Conservation (phyloP, 64 coral and sea anemone genomes). For the Orbicella faveolata region DNA sequence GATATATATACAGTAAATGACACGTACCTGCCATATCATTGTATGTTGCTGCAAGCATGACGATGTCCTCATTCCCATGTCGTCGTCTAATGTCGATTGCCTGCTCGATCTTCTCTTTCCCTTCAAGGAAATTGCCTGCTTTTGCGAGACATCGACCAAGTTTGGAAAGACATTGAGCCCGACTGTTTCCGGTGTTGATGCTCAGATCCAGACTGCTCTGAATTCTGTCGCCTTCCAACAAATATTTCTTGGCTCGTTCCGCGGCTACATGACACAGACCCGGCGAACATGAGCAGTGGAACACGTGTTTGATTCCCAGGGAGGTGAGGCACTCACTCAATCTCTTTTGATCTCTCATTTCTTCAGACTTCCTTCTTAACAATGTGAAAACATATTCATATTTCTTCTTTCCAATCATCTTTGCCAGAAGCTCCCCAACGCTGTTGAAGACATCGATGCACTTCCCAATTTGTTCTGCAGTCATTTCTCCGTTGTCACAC, state of each 20-base stretch:
- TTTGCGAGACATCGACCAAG: slow-evolving; percentile 11
- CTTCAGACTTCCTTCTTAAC: neutral
- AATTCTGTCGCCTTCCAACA: neutral
- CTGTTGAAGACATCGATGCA: too few relatives aligned
- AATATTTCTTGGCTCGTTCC: slow-evolving; percentile 4
- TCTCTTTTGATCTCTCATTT: neutral
- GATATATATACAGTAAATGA: neutral
- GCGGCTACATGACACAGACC: neutral
- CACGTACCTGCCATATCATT: slow-evolving; percentile 45
- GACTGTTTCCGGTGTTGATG: neutral
- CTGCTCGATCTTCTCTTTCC: neutral
- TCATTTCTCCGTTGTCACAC: too few relatives aligned
- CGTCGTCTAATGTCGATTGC: neutral
- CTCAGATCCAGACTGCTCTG: neutral
- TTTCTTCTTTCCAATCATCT: slow-evolving; percentile 34
- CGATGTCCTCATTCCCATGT: neutral
- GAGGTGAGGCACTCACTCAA: slow-evolving; percentile 43
- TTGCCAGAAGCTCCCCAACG: neutral
- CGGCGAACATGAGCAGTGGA: neutral
- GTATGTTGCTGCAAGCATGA: slow-evolving; percentile 38
- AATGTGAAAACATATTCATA: neutral
- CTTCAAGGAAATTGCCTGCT: neutral
- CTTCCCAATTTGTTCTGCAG: too few relatives aligned
- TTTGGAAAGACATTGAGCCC: slow-evolving; percentile 44
- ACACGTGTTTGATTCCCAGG: slow-evolving; percentile 20